Conservation (phyloP, 37 sponge, comb jelly and placozoan genomes). For the Agelas oroides region DNA sequence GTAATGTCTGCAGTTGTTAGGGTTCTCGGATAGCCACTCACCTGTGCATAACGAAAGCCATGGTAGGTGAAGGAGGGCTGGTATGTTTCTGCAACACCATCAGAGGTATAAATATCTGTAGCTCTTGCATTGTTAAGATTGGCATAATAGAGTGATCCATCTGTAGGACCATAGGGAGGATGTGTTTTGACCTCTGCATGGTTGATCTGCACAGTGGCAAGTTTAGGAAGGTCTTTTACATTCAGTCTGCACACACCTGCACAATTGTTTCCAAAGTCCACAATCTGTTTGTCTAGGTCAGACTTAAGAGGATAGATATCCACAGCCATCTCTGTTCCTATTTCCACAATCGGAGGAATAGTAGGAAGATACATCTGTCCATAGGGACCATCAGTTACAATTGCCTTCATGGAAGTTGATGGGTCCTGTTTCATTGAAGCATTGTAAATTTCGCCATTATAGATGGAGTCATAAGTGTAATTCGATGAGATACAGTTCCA, state of each 20-base stretch:
- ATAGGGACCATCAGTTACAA: conserved; percentile 33
- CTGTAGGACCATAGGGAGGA: conserved; percentile 56
- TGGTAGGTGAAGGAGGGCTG: conserved; percentile 76
- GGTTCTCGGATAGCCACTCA: conserved; percentile 45
- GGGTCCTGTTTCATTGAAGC: background rate
- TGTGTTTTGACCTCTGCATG: conserved; percentile 71
- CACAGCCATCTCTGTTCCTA: conserved; percentile 20
- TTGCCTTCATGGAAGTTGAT: conserved; percentile 3
- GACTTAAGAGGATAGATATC: conserved; percentile 17
- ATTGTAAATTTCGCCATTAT: conserved; percentile 65
- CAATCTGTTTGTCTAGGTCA: conserved; percentile 45
- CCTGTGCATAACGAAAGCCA: conserved; percentile 75
- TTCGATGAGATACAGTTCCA: conserved; percentile 36
- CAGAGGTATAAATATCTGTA: conserved; percentile 38
- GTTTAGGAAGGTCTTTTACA: background rate
- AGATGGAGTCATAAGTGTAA: conserved; percentile 42
- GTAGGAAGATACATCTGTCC: conserved; percentile 34
- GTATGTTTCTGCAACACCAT: conserved; percentile 4
- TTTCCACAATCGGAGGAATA: conserved; percentile 46
- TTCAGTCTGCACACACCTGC: conserved; percentile 57
- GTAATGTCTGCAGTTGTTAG: conserved; percentile 50
- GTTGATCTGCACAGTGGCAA: conserved; percentile 5
- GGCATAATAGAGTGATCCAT: conserved; percentile 67
- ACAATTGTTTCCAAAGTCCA: conserved; percentile 65
- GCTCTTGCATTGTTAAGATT: conserved; percentile 53